Evolutionary conservation across 2,113 vertebrate species (phyloP).

Genomic region (Coracopsis vasa): DNA sequence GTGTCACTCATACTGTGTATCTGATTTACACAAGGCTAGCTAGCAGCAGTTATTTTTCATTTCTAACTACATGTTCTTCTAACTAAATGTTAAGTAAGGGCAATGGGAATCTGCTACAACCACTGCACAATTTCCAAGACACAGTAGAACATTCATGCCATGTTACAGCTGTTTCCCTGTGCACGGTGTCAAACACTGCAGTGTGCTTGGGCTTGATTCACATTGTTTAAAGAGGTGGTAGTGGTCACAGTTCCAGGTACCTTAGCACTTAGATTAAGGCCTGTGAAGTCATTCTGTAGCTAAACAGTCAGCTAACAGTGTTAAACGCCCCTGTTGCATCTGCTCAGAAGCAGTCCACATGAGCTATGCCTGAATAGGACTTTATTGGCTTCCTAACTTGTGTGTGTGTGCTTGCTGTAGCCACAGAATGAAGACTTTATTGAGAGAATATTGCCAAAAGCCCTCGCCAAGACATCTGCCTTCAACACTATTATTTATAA

Average conservation of each 20-base stretch:
- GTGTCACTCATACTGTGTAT: neutral
- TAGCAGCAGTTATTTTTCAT: neutral
- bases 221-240: neutral
- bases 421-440: neutral
- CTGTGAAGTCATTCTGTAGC: neutral
- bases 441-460: neutral
- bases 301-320: neutral
- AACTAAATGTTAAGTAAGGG: neutral
- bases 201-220: neutral
- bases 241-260: neutral
- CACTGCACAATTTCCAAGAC: accelerated
- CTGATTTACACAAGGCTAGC: neutral
- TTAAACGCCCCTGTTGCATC: neutral
- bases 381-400: neutral
- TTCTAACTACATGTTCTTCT: neutral
- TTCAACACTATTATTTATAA: neutral
- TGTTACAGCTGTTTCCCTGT: accelerated
- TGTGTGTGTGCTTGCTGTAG: neutral
- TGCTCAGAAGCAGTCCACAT: neutral
- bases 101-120: neutral
- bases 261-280: neutral
- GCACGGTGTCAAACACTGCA: neutral
- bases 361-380: neutral
- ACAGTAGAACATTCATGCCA: neutral
- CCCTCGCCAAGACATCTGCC: neutral